Conservation (phyloP, 2,888 invertebrate species). For the Scaptodrosophila latifasciaeformis region DNA sequence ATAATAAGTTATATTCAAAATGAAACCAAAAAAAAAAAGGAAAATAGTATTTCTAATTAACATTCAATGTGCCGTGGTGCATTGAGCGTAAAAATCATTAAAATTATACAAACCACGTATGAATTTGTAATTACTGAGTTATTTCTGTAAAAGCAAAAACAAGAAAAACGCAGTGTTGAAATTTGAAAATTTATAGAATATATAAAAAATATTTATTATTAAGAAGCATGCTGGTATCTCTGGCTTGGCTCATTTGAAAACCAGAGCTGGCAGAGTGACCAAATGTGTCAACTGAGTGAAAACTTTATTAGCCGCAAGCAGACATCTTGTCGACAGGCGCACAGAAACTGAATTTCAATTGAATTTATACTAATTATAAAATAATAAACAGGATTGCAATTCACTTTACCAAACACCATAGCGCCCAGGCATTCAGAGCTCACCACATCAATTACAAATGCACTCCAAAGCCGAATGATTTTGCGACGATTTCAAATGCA, state of each 20-base stretch:
- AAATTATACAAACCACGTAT: constrained; percentile 25
- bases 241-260: no score
- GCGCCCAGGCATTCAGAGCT: no score
- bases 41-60: constrained; percentile 51
- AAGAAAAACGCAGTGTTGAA: no score
- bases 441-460: constrained; percentile 56
- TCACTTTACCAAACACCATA: constrained; percentile 51
- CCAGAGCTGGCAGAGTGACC: no score
- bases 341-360: constrained; percentile 41
- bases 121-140: constrained; percentile 19
- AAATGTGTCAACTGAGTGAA: not conserved
- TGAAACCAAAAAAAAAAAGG: not conserved
- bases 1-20: not conserved
- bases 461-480: constrained; percentile 49
- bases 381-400: constrained; percentile 59
- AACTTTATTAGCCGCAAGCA: constrained; percentile 2
- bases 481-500: constrained; percentile 51
- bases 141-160: constrained; percentile 4
- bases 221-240: no score
- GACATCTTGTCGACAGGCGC: constrained; percentile 5
- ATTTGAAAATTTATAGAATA: no score
- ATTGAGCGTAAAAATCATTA: constrained; percentile 27
- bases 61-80: constrained; percentile 34
- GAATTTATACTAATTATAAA: constrained; percentile 60
- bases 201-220: not conserved